Base-by-base conservation (phyloP, 1,140 invertebrate genomes). In the Oryzaephilus surinamensis region DNA sequence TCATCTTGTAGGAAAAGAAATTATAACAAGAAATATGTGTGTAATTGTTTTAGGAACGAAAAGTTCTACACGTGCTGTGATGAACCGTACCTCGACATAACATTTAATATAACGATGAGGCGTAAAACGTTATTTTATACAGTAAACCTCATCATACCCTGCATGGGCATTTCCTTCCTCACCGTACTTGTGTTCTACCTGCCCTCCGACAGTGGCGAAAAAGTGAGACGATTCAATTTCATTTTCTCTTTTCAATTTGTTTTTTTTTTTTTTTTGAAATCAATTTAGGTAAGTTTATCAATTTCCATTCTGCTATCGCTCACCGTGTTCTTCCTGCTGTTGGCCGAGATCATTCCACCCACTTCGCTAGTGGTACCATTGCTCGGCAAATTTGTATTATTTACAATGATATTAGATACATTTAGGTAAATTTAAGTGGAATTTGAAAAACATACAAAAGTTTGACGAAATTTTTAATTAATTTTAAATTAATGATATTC, bases 401-500 rank as follows among this genome's bases (percentile, higher is more conserved):
- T 99, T 74, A 99, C 97, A 32, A 97, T 99, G 93, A 96, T 99
- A 57, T 76, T 99, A 48, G 94, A 98, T 61, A 91, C 87, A 27
- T 85, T 91, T 66, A 98, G 95, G 78, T 90, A 68, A 68, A 64
- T 26, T 16, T 14, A 11, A 30, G 1, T 17, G 6, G 8, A 12
- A n/a, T 30, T n/a, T n/a, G n/a, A n/a, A n/a, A n/a, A n/a, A n/a
- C n/a, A n/a, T n/a, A n/a, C n/a, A n/a, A n/a, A n/a, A n/a, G n/a
- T n/a, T n/a, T n/a, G n/a, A n/a, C n/a, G n/a, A n/a, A n/a, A n/a
- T n/a, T n/a, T n/a, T n/a, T n/a, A n/a, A n/a, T n/a, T n/a, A n/a
- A n/a, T n/a, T n/a, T n/a, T n/a, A n/a, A n/a, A n/a, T n/a, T n/a
- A n/a, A n/a, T n/a, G n/a, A n/a, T n/a, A n/a, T n/a, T n/a, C n/a